Evolutionary conservation across 2,888 invertebrate species (phyloP).

Genomic region (Syrista parreyssii): DNA sequence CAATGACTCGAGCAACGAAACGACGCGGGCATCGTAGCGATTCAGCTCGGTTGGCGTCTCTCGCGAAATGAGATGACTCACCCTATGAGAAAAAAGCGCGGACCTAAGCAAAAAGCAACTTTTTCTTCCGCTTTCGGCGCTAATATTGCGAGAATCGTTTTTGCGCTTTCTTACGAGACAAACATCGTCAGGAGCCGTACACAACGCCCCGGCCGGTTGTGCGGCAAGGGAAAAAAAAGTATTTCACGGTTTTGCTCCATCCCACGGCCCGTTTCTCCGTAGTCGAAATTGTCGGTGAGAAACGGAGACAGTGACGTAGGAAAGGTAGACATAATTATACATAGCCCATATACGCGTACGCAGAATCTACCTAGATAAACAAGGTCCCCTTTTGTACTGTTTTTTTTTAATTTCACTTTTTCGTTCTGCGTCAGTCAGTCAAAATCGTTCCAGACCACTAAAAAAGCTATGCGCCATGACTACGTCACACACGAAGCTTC

Average conservation of each 20-base stretch:
- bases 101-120: conserved; percentile 50
- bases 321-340: background rate
- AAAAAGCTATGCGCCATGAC: background rate
- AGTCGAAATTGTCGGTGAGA: conserved; percentile 52
- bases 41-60: background rate
- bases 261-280: conserved; percentile 44
- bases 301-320: conserved; percentile 15
- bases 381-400: background rate
- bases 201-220: background rate
- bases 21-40: background rate
- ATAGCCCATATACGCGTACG: background rate
- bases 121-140: conserved; percentile 58
- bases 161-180: conserved; percentile 51
- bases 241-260: conserved; percentile 43
- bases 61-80: conserved; percentile 56
- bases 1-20: background rate
- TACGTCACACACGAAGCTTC: background rate
- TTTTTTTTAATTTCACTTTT: background rate
- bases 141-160: conserved; percentile 58
- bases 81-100: conserved; percentile 22
- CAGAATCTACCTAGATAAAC: background rate
- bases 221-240: conserved; percentile 40
- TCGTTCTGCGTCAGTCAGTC: background rate
- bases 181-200: conserved; percentile 23
- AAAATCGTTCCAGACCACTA: background rate